Base-by-base conservation (phyloP, 2,113 vertebrate species). In the Prinia subflava region DNA sequence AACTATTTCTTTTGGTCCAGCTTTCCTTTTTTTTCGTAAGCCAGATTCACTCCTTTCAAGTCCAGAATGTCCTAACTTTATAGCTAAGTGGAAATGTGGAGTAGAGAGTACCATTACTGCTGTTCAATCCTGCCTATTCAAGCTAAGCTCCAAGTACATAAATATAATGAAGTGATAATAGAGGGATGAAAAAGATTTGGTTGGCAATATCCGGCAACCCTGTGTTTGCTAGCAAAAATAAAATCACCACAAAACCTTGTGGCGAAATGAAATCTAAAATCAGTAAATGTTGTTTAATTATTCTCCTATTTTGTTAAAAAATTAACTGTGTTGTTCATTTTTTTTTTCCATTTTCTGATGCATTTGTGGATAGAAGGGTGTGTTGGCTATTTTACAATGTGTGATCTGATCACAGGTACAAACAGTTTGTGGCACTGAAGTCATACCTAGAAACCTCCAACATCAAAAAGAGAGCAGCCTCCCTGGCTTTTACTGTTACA, bases 381-480 rank as follows among this genome's bases (percentile, higher is more conserved):
- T 57, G 89, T 47, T 87, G 70, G 55, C 74, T 84, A 11, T 75
- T 97, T 97, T 93, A 96, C 71, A 62, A 42, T 11, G 73, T 96
- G 96, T 91, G 87, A 95, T 69, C 57, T 95, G 93, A 95, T 93
- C 95, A 93, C 80, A 97, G 93, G 93, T 82, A 89, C 62, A 89
- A 86, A 87, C 49, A 85, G 73, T 79, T 95, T 67, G 80, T 85
- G 90, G 70, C 75, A 71, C 79, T 56, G 69, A 78, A 70, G 78
- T 83, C 69, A 35, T 92, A 91, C 4, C 7, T 60, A 95, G 49
- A 95, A 92, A 64, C 37, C 80, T 80, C 83, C 91, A 81, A 80
- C 89, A 89, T 91, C 83, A 95, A 92, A 97, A 90, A 90, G 74
- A 92, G 75, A 95, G 46, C 49, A 87, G 74, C 49, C n/a, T 46